Evolutionary conservation across 2,888 invertebrate genomes (phyloP), one percentile per base, ranked within the genome.

Genomic region (Xestia c-nigrum): DNA sequence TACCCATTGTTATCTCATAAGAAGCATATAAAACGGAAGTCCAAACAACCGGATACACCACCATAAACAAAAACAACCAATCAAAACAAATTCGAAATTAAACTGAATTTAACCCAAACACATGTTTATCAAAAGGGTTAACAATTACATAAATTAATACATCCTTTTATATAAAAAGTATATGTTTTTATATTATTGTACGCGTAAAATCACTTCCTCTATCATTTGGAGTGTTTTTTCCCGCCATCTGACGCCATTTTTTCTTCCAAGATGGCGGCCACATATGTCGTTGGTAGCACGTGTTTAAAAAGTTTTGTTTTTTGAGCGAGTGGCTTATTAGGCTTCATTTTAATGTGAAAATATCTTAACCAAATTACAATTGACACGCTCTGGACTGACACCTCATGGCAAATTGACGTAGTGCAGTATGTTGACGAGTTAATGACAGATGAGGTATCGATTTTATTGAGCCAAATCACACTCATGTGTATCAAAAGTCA

Each of bases 81-180:
- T 96, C 94, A 96, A 95, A 96, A 96, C 92, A 96, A 94, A 96
- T 94, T 94, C 94, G 91, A 95, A 92, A 95, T 95, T 95, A 96
- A 96, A 95, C 94, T 91, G 90, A 90, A 87, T 89, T 95, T 95
- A 93, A 90, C 89, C 91, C 90, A 92, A 95, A 94, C 96, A 96
- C 93, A 94, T 96, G 96, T 94, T 94, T 94, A 92, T 91, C 90
- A 92, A 95, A 82, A 95, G 95, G 96, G 95, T 95, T 96, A 93
- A 95, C 93, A 95, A 95, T 96, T 94, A 95, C 92, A 95, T 95
- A 95, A 95, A 95, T 96, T 96, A 96, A 96, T 95, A 95, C 94
- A 94, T 95, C 95, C 96, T 94, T 89, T 91, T 90, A 94, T 92
- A 84, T 87, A 89, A 85, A 89, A 86, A 92, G 91, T 91, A 93